Conservation (phyloP, 1,140 invertebrate genomes). For the Pollicipes pollicipes region DNA sequence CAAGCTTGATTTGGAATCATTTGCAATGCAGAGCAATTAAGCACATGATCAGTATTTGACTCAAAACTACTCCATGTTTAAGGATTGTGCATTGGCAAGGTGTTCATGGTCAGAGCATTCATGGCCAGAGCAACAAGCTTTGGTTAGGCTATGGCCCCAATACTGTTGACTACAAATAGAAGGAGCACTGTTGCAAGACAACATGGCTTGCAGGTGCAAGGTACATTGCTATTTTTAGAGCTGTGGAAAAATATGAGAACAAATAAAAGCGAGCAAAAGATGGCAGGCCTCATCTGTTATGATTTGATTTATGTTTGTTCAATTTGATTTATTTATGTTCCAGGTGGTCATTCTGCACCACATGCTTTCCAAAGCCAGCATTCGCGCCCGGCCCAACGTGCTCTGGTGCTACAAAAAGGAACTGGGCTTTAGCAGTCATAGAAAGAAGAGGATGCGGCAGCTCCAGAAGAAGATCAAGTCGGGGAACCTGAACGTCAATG, state of each 20-base stretch:
- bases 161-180: background rate
- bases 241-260: constrained; percentile 9
- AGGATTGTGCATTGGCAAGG: too few species aligned
- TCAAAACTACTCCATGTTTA: too few species aligned
- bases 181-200: constrained; percentile 2
- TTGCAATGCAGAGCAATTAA: too few species aligned
- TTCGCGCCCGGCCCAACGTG: constrained; percentile 78
- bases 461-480: constrained; percentile 69
- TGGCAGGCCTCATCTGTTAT: constrained; percentile 9
- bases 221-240: constrained; percentile 4
- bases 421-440: constrained; percentile 71
- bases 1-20: too few species aligned
- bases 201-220: background rate
- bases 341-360: constrained; percentile 91
- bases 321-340: constrained; percentile 10
- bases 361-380: constrained; percentile 82
- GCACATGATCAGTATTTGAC: too few species aligned
- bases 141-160: background rate
- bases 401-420: constrained; percentile 99
- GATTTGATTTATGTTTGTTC: constrained; percentile 15
- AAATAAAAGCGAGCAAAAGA: constrained; percentile 1
- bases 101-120: too few species aligned
- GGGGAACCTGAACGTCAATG: constrained; percentile 66
- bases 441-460: constrained; percentile 79
- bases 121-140: too few species aligned